Conservation (phyloP, 2,797 vertebrate genomes). For the Carapus acus region DNA sequence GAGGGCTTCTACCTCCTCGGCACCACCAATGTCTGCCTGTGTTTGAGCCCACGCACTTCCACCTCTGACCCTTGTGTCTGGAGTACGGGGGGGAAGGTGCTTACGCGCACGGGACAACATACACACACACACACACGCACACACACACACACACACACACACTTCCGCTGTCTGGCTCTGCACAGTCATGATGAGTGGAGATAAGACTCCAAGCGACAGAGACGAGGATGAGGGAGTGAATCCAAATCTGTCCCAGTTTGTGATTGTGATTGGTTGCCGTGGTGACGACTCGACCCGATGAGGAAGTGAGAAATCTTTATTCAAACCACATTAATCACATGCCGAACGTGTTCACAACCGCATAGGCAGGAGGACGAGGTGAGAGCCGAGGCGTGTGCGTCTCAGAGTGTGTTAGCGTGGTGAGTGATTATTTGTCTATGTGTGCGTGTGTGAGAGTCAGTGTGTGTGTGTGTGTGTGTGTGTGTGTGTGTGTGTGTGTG, state of each 20-base stretch:
- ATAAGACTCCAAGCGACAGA: conserved; percentile 25
- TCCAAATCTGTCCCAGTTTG: conserved; percentile 33
- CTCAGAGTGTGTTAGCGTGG: no score
- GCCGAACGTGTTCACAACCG: no score
- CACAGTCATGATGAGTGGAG: conserved; percentile 44
- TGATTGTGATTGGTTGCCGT: conserved; percentile 11
- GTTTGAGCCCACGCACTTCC: conserved; percentile 35
- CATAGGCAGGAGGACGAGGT: no score
- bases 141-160: conserved; percentile 28
- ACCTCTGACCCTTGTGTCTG: conserved; percentile 57
- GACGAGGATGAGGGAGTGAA: conserved; percentile 17
- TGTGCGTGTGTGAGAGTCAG: conserved; percentile 22
- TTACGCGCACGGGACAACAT: conserved; percentile 29
- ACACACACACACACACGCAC: conserved; percentile 34
- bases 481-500: neutral
- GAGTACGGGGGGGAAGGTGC: conserved; percentile 30
- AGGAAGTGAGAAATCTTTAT: neutral
- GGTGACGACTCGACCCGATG: neutral
- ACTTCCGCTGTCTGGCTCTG: conserved; percentile 49
- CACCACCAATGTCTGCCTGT: conserved; percentile 48
- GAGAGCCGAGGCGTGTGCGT: no score
- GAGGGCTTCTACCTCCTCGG: conserved; percentile 34
- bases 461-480: conserved; percentile 18
- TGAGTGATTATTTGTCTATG: no score
- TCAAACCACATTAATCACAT: neutral